These are phyloP conservation scores for Oenanthe oenanthe DNA, from an alignment of 2,113 vertebrate species.

Conservation along the genomic window DNA sequence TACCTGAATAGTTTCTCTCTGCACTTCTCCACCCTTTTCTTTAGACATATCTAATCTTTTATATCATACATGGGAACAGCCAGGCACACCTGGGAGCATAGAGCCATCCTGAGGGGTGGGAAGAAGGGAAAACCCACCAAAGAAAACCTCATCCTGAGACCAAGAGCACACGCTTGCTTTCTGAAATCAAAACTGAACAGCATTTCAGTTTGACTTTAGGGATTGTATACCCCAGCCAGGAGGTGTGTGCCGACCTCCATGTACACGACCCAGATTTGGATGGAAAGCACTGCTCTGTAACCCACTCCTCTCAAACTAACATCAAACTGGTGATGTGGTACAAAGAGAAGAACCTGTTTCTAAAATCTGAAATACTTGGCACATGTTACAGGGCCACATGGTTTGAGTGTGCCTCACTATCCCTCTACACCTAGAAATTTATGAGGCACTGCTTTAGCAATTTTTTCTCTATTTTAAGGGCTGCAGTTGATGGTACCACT, in stretches of 20 bases:
- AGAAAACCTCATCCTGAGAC: background rate
- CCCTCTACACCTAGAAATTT: background rate
- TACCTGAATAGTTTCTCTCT: background rate
- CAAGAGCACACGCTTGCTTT: background rate
- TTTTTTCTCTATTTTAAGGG: background rate
- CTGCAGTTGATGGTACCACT: background rate
- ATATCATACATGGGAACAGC: background rate
- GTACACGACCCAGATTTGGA: background rate
- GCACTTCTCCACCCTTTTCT: background rate
- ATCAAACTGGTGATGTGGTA: accelerated
- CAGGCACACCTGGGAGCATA: background rate
- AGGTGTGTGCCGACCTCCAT: background rate
- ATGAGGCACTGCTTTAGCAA: background rate
- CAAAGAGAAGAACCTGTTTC: background rate
- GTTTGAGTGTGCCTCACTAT: background rate
- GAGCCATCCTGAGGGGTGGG: background rate
- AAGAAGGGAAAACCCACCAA: background rate
- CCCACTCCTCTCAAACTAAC: background rate
- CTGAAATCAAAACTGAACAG: background rate
- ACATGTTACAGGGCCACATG: background rate
- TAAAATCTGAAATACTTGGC: background rate
- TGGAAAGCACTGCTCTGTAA: background rate
- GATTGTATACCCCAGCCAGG: accelerated
- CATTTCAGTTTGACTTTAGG: background rate
- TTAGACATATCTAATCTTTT: background rate